These are phyloP conservation scores for Bicyclus anynana DNA, from an alignment of 1,140 invertebrate genomes.

Conservation along the genomic window DNA sequence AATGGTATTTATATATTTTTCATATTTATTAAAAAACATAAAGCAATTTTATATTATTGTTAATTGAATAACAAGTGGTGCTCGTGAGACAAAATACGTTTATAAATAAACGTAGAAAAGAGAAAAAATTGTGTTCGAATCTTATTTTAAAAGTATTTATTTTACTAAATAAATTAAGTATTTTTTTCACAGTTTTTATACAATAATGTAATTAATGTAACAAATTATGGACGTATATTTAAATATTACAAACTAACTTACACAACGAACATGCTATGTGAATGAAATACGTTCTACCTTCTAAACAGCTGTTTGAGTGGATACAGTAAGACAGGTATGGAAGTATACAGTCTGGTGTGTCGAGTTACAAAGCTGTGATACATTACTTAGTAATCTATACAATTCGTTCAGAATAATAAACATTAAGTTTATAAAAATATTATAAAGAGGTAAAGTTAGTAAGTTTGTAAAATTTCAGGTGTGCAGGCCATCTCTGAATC, in stretches of 20 bases:
- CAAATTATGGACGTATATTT: too few species aligned
- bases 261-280: neutral
- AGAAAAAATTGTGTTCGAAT: neutral
- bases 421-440: neutral
- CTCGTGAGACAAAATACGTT: conserved; percentile 32
- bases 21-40: conserved; percentile 15
- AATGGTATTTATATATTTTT: conserved; percentile 19
- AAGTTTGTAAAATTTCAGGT: too few species aligned
- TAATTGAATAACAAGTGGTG: conserved; percentile 68
- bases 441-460: too few species aligned
- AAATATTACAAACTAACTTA: neutral
- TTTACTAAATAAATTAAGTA: neutral
- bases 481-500: too few species aligned
- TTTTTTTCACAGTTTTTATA: too few species aligned
- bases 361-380: neutral
- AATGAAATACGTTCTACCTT: neutral
- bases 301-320: neutral
- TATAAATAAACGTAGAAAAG: conserved; percentile 10
- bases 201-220: too few species aligned
- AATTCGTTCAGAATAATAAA: conserved; percentile 14
- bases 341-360: neutral
- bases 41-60: conserved; percentile 26
- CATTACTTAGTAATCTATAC: neutral
- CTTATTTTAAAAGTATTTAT: neutral
- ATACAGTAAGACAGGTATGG: neutral